Evolutionary conservation across 2,888 invertebrate species (phyloP), one percentile per base, ranked within the genome.

Genomic region (Agrotis exclamationis): DNA sequence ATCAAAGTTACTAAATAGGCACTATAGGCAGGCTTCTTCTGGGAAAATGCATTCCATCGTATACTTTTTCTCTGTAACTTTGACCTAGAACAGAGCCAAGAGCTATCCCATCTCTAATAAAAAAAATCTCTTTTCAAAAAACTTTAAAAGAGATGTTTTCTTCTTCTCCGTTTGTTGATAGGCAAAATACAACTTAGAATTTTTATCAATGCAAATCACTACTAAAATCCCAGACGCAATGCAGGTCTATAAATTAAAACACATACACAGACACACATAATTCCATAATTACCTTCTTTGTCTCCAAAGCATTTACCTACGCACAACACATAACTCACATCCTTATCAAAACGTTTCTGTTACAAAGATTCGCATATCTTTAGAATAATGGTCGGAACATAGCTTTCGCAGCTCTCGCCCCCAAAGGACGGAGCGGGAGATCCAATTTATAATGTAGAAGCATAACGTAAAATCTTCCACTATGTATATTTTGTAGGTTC

Each of bases 381-480:
- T 50, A 66, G 70, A 75, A 75, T 84, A 79, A 79, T 79, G 73
- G 69, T 70, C 47, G 74, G 66, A 60, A 60, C 64, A 78, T 66
- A 69, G 73, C 83, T 79, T 76, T 77, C 71, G 67, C 57, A 78
- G 50, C 74, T 70, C 65, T 62, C 68, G 57, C 47, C 74, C 85
- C 86, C 75, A 20, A 48, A 79, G 84, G 83, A 74, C 50, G 54
- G 44, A n/a, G 51, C 76, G 76, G 63, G 77, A 79, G 85, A 86
- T 69, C 81, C 74, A 80, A 83, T 85, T 86, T 86, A 86, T 86
- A 80, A 86, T 85, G 83, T 64, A 83, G 53, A 68, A 79, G 76
- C 63, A 80, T 80, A 80, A 76, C 62, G 79, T 77, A 80, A 79
- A 83, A 85, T 86, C 83, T 82, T 76, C 62, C 70, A 71, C 70